A percentile compares a stretch with the other conserved stretches of the same genome.
phyloP scores from a whole-genome alignment of 2,888 invertebrate species.

The Coecobrya sp. region DNA sequence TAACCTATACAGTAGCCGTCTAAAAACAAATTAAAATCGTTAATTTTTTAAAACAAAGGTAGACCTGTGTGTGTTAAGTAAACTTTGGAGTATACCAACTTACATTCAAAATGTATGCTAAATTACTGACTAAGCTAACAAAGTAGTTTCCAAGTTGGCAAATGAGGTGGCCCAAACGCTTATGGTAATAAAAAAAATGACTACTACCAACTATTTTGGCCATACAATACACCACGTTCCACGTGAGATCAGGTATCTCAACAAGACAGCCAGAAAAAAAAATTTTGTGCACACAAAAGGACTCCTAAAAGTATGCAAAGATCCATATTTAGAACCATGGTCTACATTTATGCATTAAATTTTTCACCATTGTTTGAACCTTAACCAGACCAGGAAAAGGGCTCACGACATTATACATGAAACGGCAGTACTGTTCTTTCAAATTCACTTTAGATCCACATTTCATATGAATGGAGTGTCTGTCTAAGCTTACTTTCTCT shows the following conservation, averaged over 20 bases:
- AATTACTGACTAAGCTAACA: too few species aligned
- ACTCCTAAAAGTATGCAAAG: too few species aligned
- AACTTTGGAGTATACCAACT: not conserved
- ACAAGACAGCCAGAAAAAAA: not conserved
- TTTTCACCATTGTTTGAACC: not conserved
- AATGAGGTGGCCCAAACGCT: not conserved
- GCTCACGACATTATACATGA: not conserved
- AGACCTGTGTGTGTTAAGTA: not conserved
- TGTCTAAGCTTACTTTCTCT: too few species aligned
- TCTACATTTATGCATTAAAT: not conserved
- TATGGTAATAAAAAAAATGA: not conserved
- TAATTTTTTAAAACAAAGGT: not conserved
- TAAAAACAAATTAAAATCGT: not conserved
- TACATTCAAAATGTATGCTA: too few species aligned
- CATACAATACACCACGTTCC: not conserved
- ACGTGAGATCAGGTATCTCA: not conserved
- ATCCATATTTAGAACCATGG: too few species aligned
- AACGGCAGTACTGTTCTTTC: not conserved
- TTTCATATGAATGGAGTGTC: not conserved
- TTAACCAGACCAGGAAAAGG: not conserved
- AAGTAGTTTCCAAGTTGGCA: not conserved
- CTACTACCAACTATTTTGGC: too few species aligned
- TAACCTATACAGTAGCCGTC: not conserved
- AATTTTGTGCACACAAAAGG: too few species aligned
- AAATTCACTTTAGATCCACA: constrained; percentile 19